phyloP scores from a whole-genome alignment of 2,113 vertebrate species.

The Otocyon megalotis region DNA sequence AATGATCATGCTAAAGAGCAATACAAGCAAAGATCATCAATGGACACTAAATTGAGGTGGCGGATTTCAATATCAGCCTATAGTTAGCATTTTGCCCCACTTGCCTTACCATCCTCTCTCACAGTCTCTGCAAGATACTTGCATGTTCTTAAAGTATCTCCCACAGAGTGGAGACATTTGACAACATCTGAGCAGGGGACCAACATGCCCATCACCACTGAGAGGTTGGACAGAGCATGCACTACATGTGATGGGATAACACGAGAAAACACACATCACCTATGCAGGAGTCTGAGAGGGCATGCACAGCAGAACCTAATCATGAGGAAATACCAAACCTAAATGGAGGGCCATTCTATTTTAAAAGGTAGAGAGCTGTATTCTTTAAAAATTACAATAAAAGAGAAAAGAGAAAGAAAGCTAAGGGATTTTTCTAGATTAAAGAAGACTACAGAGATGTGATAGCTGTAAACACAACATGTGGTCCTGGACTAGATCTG shows the following conservation, averaged over 20 bases:
- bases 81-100: neutral
- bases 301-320: rapidly evolving
- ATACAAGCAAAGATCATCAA: neutral
- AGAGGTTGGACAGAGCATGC: rapidly evolving
- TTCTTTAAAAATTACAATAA: neutral
- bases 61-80: neutral
- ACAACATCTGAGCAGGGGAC: neutral
- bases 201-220: neutral
- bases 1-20: neutral
- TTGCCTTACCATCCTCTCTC: neutral
- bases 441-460: neutral
- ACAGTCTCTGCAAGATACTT: neutral
- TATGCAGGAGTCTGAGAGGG: rapidly evolving
- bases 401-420: neutral
- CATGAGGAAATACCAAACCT: neutral
- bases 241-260: rapidly evolving
- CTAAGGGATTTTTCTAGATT: neutral
- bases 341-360: neutral
- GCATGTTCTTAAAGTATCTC: neutral
- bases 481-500: neutral
- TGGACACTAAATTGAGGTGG: neutral
- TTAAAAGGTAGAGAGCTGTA: neutral
- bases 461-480: neutral
- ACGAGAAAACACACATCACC: rapidly evolving
- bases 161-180: neutral